Evolutionary conservation across 1,140 invertebrate genomes (phyloP), one percentile per base, ranked within the genome.

Genomic region (Papilio machaon): DNA sequence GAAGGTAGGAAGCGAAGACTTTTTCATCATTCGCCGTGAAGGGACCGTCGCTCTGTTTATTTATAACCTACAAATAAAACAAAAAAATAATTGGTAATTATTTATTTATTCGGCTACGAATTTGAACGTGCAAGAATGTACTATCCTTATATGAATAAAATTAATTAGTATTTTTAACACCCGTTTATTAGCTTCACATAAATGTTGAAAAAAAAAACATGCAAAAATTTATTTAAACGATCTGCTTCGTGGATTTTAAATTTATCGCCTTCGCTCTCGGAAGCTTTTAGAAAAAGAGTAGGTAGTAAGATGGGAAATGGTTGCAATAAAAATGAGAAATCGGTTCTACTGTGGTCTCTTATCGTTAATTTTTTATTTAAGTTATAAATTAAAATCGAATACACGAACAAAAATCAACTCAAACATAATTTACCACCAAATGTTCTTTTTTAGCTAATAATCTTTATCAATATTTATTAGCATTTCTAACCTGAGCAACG

Each of bases 41-140:
- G 88, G 96, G 96, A 82, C 96, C 95, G 87, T 97, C 97, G 87
- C 96, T 96, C 85, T 97, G 96, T 95, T 99, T 99, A 95, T 99
- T 99, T 92, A 99, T 99, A 81, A 99, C 98, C 96, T 98, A 95
- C 0, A n/a, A n/a, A n/a, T n/a, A n/a, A n/a, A n/a, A n/a, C n/a
- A 91, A 83, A 17, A 73, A 76, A 49, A 5, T 43, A 78, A 82
- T 79, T 73, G 58, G n/a, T 23, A 77, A 46, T 30, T 75, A 43
- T 80, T 47, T 19, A 64, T 64, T 30, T 13, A 64, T 23, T 9
- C 23, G 54, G 17, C n/a, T 7, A 58, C 54, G 17, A 58, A 58
- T 58, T 58, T 58, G n/a, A 7, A 58, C n/a, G 17, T n/a, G 54
- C 17, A 58, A 52, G 4, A 52, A n/a, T 19, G 4, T 58, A 58